A percentile compares a stretch with the other conserved stretches of the same genome.
Evolutionary conservation across 2,113 vertebrate species (phyloP).

Genomic region (Montifringilla adamsi): DNA sequence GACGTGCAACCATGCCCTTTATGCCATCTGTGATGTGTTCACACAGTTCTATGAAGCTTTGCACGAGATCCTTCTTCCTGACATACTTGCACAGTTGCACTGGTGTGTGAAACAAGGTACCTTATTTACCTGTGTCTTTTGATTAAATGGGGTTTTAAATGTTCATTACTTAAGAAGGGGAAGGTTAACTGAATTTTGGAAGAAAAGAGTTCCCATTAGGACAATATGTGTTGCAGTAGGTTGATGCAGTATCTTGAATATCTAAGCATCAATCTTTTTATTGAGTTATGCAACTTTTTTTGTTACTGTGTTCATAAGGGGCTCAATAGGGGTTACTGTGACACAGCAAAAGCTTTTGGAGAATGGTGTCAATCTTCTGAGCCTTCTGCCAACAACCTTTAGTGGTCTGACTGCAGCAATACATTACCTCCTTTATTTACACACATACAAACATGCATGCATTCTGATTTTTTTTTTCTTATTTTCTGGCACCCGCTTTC

Average conservation of each 20-base stretch:
- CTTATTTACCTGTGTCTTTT: slow-evolving; percentile 7
- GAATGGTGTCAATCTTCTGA: neutral
- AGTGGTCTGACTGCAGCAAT: neutral
- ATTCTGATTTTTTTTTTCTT: neutral
- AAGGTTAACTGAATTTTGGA: neutral
- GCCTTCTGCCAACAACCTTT: neutral
- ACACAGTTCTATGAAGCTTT: slow-evolving; percentile 95
- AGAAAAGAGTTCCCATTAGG: neutral
- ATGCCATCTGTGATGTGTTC: slow-evolving; percentile 96
- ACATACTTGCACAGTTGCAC: slow-evolving; percentile 92
- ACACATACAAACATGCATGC: rapidly evolving
- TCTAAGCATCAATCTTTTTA: neutral
- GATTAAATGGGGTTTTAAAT: neutral
- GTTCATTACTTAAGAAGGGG: neutral
- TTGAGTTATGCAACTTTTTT: neutral
- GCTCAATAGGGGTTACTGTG: neutral
- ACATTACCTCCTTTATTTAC: neutral
- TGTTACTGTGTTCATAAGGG: neutral
- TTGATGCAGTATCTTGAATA: neutral
- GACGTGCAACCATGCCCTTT: slow-evolving; percentile 96
- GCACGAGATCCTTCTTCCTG: slow-evolving; percentile 88
- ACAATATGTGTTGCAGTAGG: neutral
- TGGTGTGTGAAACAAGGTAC: slow-evolving; percentile 98
- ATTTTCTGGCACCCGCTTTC: neutral
- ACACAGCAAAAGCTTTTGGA: neutral